phyloP scores from a whole-genome alignment of 2,113 vertebrate genomes.

The Coreoperca whiteheadi region DNA sequence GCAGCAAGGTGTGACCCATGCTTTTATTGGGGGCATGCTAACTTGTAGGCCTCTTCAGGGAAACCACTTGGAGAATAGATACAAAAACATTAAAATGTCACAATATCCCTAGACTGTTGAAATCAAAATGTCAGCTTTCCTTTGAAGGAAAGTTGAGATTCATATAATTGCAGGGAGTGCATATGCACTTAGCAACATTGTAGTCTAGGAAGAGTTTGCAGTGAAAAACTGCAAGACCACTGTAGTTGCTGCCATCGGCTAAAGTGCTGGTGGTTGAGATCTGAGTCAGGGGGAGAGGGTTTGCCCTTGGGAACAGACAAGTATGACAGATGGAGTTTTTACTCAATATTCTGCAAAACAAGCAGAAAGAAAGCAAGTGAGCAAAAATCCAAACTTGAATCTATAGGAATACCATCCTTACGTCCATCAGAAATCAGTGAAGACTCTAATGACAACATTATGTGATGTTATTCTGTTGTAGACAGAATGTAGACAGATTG shows the following conservation, averaged over 20 bases:
- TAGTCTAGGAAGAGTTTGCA: neutral
- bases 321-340: constrained; percentile 22
- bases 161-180: neutral
- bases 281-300: constrained; percentile 14
- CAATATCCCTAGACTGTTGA: neutral
- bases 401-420: too few relatives aligned
- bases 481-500: neutral
- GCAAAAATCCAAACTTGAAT: neutral
- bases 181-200: neutral
- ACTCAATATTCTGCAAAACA: constrained; percentile 33
- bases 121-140: constrained; percentile 22
- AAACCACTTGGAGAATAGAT: neutral
- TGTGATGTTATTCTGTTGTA: neutral
- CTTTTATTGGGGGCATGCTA: neutral
- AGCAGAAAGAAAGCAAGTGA: constrained; percentile 25
- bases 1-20: neutral
- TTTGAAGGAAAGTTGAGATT: neutral
- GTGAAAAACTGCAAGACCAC: constrained; percentile 7
- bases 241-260: constrained; percentile 28
- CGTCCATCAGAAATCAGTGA: neutral
- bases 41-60: neutral
- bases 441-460: neutral
- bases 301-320: constrained; percentile 24
- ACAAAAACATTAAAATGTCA: constrained; percentile 7
- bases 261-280: constrained; percentile 37